phyloP scores from a whole-genome alignment of 2,113 vertebrate species.

The Pao palembangensis region DNA sequence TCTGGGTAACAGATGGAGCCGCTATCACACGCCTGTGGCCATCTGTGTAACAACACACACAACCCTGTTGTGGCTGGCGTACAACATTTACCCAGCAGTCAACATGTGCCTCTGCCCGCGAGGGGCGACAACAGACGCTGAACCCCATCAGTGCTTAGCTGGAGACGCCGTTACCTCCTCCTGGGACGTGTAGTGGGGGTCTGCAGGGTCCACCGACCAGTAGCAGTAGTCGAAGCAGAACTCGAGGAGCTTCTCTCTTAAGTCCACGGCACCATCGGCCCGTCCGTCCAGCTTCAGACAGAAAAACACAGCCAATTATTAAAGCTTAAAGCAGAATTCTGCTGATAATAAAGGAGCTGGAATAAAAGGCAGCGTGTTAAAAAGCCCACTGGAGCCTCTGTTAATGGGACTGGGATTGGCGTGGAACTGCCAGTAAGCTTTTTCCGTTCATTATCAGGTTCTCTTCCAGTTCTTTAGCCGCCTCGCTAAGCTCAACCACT shows the following conservation, averaged over 20 bases:
- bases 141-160: neutral
- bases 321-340: no score
- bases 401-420: constrained; percentile 19
- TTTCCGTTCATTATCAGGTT: constrained; percentile 64
- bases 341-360: no score
- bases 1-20: constrained; percentile 53
- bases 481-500: constrained; percentile 39
- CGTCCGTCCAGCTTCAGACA: constrained; percentile 79
- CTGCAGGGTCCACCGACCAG: constrained; percentile 89
- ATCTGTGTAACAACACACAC: constrained; percentile 48
- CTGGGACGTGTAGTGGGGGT: constrained; percentile 88
- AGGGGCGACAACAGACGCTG: neutral
- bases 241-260: constrained; percentile 83
- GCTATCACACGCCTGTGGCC: constrained; percentile 52
- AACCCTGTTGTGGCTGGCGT: constrained; percentile 40
- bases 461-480: constrained; percentile 15
- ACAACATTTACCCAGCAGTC: neutral
- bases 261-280: constrained; percentile 74
- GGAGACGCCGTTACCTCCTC: constrained; percentile 83
- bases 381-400: constrained; percentile 13
- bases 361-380: neutral
- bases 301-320: constrained; percentile 5
- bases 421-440: constrained; percentile 38
- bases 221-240: constrained; percentile 98
- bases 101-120: neutral